These are phyloP conservation scores for Apodemus agrarius DNA, from an alignment of 2,797 vertebrate genomes.

Conservation along the genomic window DNA sequence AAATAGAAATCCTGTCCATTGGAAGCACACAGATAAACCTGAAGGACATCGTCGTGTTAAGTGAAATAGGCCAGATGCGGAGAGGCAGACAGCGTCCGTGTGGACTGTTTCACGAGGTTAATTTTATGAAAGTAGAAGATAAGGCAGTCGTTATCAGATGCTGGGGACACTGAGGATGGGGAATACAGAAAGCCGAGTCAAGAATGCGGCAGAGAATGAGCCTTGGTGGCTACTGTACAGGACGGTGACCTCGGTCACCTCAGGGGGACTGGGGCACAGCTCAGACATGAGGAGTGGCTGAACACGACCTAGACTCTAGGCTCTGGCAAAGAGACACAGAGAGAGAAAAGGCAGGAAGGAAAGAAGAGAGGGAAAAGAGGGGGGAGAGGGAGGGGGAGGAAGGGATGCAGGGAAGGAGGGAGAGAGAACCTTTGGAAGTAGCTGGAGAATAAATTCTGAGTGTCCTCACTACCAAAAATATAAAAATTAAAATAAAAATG, in stretches of 20 bases:
- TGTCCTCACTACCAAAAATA: neutral
- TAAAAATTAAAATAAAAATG: neutral
- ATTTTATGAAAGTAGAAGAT: neutral
- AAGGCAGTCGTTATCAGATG: neutral
- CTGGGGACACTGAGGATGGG: neutral
- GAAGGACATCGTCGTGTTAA: neutral
- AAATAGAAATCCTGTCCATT: neutral
- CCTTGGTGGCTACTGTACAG: neutral
- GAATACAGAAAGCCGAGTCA: neutral
- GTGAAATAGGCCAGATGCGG: neutral
- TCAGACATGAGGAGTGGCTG: neutral
- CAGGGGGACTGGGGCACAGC: no score
- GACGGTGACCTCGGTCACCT: neutral
- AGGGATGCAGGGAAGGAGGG: no score
- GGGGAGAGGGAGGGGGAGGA: no score
- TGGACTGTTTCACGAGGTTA: neutral
- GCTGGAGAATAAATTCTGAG: neutral
- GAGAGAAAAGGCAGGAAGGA: neutral
- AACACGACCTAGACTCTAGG: no score
- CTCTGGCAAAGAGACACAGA: neutral
- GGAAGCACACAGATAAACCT: neutral
- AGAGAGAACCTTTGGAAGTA: neutral
- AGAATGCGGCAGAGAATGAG: neutral
- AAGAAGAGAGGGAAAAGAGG: neutral
- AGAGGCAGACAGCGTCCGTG: neutral